phyloP scores from a whole-genome alignment of 2,888 invertebrate genomes.

The Miltochrista miniata region DNA sequence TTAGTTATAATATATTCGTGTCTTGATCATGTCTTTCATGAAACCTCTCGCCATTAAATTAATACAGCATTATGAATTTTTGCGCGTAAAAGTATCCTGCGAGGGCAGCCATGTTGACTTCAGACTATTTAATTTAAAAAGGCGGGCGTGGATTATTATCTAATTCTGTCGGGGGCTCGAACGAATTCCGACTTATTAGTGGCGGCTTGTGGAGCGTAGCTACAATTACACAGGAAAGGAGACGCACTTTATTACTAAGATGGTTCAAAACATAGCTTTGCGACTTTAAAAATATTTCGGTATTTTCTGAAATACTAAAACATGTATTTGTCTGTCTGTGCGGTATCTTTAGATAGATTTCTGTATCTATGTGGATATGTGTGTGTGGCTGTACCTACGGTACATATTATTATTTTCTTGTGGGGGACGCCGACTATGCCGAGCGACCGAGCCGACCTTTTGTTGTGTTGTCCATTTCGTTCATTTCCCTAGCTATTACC shows the following conservation, averaged over 20 bases:
- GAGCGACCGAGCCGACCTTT: too few species aligned
- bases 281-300: too few species aligned
- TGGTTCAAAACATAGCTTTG: not conserved
- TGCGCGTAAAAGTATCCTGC: slow-evolving; percentile 36
- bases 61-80: slow-evolving; percentile 45
- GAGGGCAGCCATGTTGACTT: slow-evolving; percentile 45
- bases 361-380: too few species aligned
- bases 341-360: not conserved
- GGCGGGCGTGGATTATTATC: slow-evolving; percentile 49
- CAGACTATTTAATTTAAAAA: slow-evolving; percentile 54
- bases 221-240: slow-evolving; percentile 32
- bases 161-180: slow-evolving; percentile 46
- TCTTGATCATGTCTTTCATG: slow-evolving; percentile 43
- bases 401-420: too few species aligned
- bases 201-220: slow-evolving; percentile 23
- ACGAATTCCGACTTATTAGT: slow-evolving; percentile 41
- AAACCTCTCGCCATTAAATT: slow-evolving; percentile 42
- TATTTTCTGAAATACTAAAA: not conserved
- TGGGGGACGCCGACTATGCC: too few species aligned
- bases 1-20: too few species aligned
- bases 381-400: too few species aligned
- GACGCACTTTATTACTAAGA: slow-evolving; percentile 37
- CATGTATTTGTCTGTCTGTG: not conserved
- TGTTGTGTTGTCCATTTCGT: too few species aligned
- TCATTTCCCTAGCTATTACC: too few species aligned